Evolutionary conservation across 2,113 vertebrate species (phyloP).

Genomic region (Rattus rattus): DNA sequence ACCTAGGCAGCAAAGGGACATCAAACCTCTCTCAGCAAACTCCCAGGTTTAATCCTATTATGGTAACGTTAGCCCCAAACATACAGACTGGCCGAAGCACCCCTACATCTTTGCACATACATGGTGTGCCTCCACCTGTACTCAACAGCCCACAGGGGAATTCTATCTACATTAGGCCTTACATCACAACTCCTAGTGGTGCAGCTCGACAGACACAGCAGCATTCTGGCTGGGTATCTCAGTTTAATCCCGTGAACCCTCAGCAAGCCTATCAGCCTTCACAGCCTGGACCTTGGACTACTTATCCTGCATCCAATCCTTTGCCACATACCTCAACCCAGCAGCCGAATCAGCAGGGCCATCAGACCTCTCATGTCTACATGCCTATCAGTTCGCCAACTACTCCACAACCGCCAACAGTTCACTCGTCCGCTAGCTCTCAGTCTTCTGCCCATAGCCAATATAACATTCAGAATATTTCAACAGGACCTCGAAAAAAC

Average conservation of each 20-base stretch:
- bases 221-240: constrained; percentile 92
- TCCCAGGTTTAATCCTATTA: constrained; percentile 98
- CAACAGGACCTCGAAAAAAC: constrained; percentile 98
- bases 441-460: constrained; percentile 92
- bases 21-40: constrained; percentile 89
- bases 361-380: constrained; percentile 99
- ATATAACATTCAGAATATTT: constrained; percentile 99
- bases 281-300: constrained; percentile 90
- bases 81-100: constrained; percentile 96
- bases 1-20: constrained; percentile 93
- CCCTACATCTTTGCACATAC: constrained; percentile 99
- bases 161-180: constrained; percentile 99
- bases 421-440: constrained; percentile 90
- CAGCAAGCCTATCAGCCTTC: constrained; percentile 95
- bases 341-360: constrained; percentile 92
- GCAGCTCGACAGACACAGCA: constrained; percentile 90
- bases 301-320: constrained; percentile 89
- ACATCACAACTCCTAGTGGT: constrained; percentile 92
- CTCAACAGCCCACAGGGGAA: constrained; percentile 97
- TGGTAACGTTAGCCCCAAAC: constrained; percentile 98
- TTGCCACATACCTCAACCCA: constrained; percentile 95
- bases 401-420: constrained; percentile 94
- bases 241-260: constrained; percentile 94
- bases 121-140: constrained; percentile 95
- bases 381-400: constrained; percentile 99